Evolutionary conservation across 2,113 vertebrate species (phyloP), one percentile per base, ranked within the genome.

Genomic region (Phycodurus eques): DNA sequence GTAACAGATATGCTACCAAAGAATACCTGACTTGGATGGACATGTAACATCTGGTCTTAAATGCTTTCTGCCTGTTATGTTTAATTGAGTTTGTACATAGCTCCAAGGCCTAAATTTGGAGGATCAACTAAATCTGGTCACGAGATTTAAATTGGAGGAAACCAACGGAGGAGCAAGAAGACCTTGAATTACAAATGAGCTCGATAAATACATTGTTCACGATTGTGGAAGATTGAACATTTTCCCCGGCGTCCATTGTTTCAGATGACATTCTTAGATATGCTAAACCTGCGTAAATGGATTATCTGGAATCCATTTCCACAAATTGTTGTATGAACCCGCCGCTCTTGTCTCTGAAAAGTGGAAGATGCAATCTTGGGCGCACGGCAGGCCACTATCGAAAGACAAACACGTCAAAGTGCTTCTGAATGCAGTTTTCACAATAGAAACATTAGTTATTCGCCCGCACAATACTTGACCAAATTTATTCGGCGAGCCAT

Each of bases 231-330:
- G 80, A 80, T 71, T 42, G 13, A 51, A 54, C 15, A 39, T 49
- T 76, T 43, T 71, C 57, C 73, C 59, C 11, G 22, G 39, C 62
- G 22, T 59, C 64, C 46, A 85, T 87, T 87, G 88, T 88, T 86
- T 42, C 5, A 70, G 51, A 67, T 72, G 27, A 14, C 47, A 81
- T 65, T 81, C 68, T 75, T 70, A 53, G 51, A 80, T 76, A 47
- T 71, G 10, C 49, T 63, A 1, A 67, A 49, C 19, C 33, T 43
- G 71, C 53, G 68, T 76, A 61, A 53, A 35, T 5, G 62, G 3
- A 46, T 82, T 90, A 90, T 91, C 88, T 61, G 60, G 43, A 75
- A 79, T 85, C 77, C 72, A 85, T 85, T 93, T 92, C 90, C 91
- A 80, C 84, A 76, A 53, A 92, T 93, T 92, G 91, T 27, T 93